Evolutionary conservation across 2,888 invertebrate genomes (phyloP), one percentile per base, ranked within the genome.

Genomic region (Gnatocerus cornutus): DNA sequence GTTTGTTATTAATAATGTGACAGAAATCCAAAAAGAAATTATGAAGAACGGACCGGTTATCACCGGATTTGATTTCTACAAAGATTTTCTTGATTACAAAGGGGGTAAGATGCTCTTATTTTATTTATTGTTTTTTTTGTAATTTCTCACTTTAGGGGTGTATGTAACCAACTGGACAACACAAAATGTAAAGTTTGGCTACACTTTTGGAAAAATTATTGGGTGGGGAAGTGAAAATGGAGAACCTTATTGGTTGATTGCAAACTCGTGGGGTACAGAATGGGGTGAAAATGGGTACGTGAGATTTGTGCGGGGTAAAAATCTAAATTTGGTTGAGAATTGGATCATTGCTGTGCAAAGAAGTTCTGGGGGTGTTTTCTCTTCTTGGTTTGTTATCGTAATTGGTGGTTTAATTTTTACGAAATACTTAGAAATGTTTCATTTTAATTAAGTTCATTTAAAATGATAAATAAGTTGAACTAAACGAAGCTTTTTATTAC

Each of bases 21-120:
- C 43, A 13, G 66, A 70, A 53, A 73, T 73, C 7, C 71, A 71
- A 41, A 37, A 53, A 4, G 74, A 74, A 33, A 70, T 74, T 13
- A 48, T 73, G 56, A 64, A 29, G 9, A 66, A 96, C 82, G 92
- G 93, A 75, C 90, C 90, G 75, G 92, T 88, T 77, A 94, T 93
- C 76, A 87, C 87, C 64, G 87, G 87, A 73, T 84, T 90, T 29
- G 39, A 48, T 5, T 55, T 6, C 94, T 92, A 78, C 88, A 90
- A 37, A 94, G 96, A 85, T 39, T 48, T 61, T 30, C 3, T 30
- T n/a, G 14, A 29, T 9, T 41, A 61, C 9, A 29, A 16, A 46
- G n/a, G 4, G n/a, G 50, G 61, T 48, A 29, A n/a, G 4, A 7
- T 37, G 37, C 2, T 21, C 21, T 1, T 21, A n/a, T n/a, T n/a